Evolutionary conservation across 2,113 vertebrate genomes (phyloP).

Genomic region (Sphaerodactylus townsendi): DNA sequence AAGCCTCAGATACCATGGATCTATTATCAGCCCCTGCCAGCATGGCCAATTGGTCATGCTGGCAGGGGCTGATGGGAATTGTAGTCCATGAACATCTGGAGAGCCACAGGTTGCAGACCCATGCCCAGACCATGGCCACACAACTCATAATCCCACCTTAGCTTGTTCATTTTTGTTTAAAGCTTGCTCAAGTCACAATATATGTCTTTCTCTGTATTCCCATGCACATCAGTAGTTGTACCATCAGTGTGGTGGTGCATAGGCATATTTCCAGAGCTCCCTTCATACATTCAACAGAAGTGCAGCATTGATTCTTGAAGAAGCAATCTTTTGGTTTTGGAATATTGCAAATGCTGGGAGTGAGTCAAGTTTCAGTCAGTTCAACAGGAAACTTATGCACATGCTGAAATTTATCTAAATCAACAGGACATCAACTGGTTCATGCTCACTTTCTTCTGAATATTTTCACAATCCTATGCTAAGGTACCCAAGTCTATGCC

Average conservation of each 20-base stretch:
- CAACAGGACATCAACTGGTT: background rate
- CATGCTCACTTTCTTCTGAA: background rate
- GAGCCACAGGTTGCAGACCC: too few species aligned
- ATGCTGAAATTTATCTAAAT: background rate
- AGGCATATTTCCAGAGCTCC: background rate
- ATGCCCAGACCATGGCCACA: too few species aligned
- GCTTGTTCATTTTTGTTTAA: too few species aligned
- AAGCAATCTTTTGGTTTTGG: background rate
- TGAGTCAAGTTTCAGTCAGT: background rate
- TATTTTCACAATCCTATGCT: background rate
- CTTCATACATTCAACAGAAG: background rate
- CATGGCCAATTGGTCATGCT: too few species aligned
- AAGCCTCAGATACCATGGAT: too few species aligned
- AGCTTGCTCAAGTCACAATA: background rate
- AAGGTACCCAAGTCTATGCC: too few species aligned
- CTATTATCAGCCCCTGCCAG: too few species aligned
- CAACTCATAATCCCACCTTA: too few species aligned
- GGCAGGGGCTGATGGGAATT: too few species aligned
- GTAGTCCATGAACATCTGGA: too few species aligned
- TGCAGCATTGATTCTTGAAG: background rate
- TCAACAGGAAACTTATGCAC: background rate
- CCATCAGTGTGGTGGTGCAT: too few species aligned
- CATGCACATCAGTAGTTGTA: background rate
- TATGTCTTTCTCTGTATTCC: background rate
- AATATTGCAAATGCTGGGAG: background rate